Base-by-base conservation (phyloP, 2,113 vertebrate genomes). In the Centrocercus urophasianus region DNA sequence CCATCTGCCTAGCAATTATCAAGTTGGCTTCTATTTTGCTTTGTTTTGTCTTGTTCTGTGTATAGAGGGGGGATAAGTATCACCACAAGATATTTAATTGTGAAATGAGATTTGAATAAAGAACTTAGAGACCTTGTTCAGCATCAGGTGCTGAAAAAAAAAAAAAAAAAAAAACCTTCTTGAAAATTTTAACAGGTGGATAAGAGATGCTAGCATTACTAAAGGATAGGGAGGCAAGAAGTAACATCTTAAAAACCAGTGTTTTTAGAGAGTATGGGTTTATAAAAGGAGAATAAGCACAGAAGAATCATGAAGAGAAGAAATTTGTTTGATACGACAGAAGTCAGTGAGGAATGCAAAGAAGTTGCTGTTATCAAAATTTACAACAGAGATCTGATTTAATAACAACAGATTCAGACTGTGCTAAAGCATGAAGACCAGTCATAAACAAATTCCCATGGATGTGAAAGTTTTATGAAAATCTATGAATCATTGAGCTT, bases 21-120 rank as follows among this genome's bases (percentile, higher is more conserved):
- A 83, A 12, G 4, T 42, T 1, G 1, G 0, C 3, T 71, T 85
- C 78, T 36, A 19, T 0, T 65, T 77, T 73, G 12, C 0, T 79
- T 80, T 85, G 4, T 4, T 83, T 83, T 69, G 18, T 40, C 22
- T 48, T 89, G 1, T 20, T 77, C 15, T 63, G 38, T 78, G 2
- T 63, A 18, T 64, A 34, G 10, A 89, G 17, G 3, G 11, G 6
- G 3, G 11, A 47, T 64, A 60, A 28, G 24, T 22, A 10, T 21
- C 42, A 72, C 6, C 72, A 30, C 1, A 66, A 63, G n/a, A 1
- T 10, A 9, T 28, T 38, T 38, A 38, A 24, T 75, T 91, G 77
- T 78, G 30, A 94, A 75, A 56, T 60, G 8, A 74, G 4, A 50
- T 32, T 27, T 45, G 38, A 61, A 52, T 8, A 83, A 85, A 72